Evolutionary conservation across 2,113 vertebrate species (phyloP), one percentile per base, ranked within the genome.

Genomic region (Asarcornis scutulata): DNA sequence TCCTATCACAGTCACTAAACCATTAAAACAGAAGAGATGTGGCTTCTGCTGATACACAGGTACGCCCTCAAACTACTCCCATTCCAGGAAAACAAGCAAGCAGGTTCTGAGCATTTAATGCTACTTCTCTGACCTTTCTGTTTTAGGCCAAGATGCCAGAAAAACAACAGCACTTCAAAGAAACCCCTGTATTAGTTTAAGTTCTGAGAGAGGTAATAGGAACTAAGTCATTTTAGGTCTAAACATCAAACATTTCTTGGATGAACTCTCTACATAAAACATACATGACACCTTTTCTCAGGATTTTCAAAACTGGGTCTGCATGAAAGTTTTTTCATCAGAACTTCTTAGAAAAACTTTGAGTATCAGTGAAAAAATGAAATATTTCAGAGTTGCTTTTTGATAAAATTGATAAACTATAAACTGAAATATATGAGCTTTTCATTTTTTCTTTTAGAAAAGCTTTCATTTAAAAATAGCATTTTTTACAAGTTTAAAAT

Each of bases 161-260:
- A 78, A 92, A 91, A 23, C 34, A 85, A n/a, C 29, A 76, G 9
- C 1, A 22, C 34, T 95, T 91, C 82, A 95, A 91, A 94, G 76
- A 83, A 92, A 29, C 0, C 3, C 16, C 52, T 16, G 27, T 27
- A 67, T 56, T 60, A 67, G 36, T 67, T 94, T 71, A 91, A 17
- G 15, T 82, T 95, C 56, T 86, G 52, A 91, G 52, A 31, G 25
- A 66, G 34, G 26, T 36, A 53, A 31, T 34, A 86, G 17, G 18
- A 72, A 14, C 34, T 20, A 81, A 83, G 40, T 16, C 1, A 26
- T 32, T 81, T 82, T 86, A 59, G 7, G 25, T 83, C 88, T 13
- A 80, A 38, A 56, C 22, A 78, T 88, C 80, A 74, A 92, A 90
- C 16, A 86, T 9, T 50, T 26, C n/a, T 46, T 27, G 64, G 23